These are phyloP conservation scores for Drosophila setosimentum DNA, from an alignment of 2,888 invertebrate species.

Conservation along the genomic window DNA sequence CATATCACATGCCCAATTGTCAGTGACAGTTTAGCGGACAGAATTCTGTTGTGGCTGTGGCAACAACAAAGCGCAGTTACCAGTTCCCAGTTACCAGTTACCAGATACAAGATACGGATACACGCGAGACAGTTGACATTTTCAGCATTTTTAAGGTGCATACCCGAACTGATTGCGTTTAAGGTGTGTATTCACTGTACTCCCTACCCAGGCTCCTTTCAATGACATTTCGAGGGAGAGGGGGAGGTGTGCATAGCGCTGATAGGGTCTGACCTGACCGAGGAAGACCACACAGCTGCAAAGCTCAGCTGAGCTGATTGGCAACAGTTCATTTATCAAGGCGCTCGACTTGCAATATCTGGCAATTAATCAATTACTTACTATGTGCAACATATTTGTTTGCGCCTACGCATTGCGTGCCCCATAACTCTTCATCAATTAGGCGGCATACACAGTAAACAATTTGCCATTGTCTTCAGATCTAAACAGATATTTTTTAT, in stretches of 20 bases:
- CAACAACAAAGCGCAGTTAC: constrained; percentile 14
- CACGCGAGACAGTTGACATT: constrained; percentile 59
- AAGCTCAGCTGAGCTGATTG: not conserved
- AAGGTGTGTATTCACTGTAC: constrained; percentile 43
- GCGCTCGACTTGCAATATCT: not conserved
- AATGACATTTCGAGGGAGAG: constrained; percentile 38
- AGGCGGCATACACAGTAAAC: constrained; percentile 33
- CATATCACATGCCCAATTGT: constrained; percentile 68
- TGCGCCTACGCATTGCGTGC: constrained; percentile 61
- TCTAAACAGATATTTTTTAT: too few species aligned
- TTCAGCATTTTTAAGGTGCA: constrained; percentile 46
- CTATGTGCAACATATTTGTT: constrained; percentile 55
- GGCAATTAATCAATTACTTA: constrained; percentile 61
- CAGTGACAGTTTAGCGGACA: constrained; percentile 72
- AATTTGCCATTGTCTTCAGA: not conserved
- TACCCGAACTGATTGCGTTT: constrained; percentile 44
- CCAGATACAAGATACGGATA: constrained; percentile 20
- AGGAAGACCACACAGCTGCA: constrained; percentile 29
- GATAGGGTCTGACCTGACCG: constrained; percentile 19
- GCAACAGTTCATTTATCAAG: constrained; percentile 60
- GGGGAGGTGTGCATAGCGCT: not conserved
- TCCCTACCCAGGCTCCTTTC: constrained; percentile 1
- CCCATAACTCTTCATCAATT: constrained; percentile 62
- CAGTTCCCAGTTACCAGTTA: constrained; percentile 7
- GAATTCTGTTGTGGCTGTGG: constrained; percentile 21